Evolutionary conservation across 2,113 vertebrate species (phyloP), one percentile per base, ranked within the genome.

Genomic region (Zapus hudsonius): DNA sequence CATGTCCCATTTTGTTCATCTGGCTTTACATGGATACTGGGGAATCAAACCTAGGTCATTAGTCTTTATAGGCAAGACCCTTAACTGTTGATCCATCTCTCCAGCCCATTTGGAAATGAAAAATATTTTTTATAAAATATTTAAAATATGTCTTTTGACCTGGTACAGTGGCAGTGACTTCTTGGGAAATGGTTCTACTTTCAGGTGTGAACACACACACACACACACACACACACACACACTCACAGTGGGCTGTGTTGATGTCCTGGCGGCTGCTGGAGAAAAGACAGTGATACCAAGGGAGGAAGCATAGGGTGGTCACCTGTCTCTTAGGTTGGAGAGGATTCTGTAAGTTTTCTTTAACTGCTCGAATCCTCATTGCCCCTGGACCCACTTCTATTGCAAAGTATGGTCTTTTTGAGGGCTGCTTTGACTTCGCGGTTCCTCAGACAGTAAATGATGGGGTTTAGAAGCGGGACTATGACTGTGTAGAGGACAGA

Each of bases 371-470:
- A 89, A 92, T 36, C 10, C 7, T 0, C 73, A 40, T 92, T 73
- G 59, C n/a, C 44, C 1, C 40, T 42, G 20, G 42, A 2, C 13
- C 52, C 85, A 29, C n/a, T 11, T 38, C 86, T 38, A 69, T 29
- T 95, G 70, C 96, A 89, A 40, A 78, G 17, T 22, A 97, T 44
- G 5, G 75, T 96, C 84, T 92, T 97, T 69, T 75, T 97, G 36
- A 98, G 64, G 16, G 97, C 95, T 69, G 44, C 36, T 79, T 97
- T 97, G 29, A 98, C 97, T 38, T 98, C 98, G 12, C 89, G 95
- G 79, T 98, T 98, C 78, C 98, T 97, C 22, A 98, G 95, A 52
- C 98, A 98, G 70, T 98, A 98, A 3, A 98, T 97, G 42, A 98
- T 80, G 63, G 98, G 98, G 19, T 98, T 98, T 64, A 98, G 95